Percentiles rank a stretch among this genome's conserved stretches.
Evolutionary conservation across 2,113 vertebrate genomes (phyloP).

Genomic region (Bubo blakistoni): DNA sequence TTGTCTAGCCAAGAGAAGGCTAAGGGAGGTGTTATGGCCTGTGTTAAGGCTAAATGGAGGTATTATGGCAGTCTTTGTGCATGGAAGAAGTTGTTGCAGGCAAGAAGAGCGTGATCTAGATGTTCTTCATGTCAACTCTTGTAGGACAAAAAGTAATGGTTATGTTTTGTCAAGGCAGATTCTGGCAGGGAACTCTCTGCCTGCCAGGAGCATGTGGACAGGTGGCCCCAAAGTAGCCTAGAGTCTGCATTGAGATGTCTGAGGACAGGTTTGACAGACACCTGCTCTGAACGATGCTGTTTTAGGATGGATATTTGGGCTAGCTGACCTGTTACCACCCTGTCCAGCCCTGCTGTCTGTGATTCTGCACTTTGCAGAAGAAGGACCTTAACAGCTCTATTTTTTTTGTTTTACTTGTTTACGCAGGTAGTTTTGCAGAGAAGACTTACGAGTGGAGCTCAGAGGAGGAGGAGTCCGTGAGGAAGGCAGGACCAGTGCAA

Average conservation of each 20-base stretch:
- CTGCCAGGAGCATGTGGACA: accelerated
- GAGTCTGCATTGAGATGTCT: not conserved
- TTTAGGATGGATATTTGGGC: not conserved
- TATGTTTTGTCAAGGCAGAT: not conserved
- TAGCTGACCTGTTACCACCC: not conserved
- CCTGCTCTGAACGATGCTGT: not conserved
- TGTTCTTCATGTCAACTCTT: not conserved
- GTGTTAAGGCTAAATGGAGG: not conserved
- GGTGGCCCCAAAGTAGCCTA: too few relatives aligned
- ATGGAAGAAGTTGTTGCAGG: not conserved
- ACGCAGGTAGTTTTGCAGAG: constrained; percentile 83
- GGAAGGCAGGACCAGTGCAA: constrained; percentile 89
- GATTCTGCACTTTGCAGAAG: not conserved
- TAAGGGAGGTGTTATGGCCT: not conserved
- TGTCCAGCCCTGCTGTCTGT: not conserved
- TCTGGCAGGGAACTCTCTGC: not conserved
- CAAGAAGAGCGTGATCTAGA: not conserved
- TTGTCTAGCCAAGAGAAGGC: not conserved
- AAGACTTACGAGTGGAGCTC: constrained; percentile 92
- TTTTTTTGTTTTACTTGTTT: not conserved
- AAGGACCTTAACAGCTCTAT: not conserved
- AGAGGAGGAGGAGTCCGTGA: constrained; percentile 91
- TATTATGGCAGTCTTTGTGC: not conserved
- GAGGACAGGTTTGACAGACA: not conserved
- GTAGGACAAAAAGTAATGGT: not conserved